phyloP scores from a whole-genome alignment of 2,888 invertebrate genomes.

The Hoplodrina ambigua region DNA sequence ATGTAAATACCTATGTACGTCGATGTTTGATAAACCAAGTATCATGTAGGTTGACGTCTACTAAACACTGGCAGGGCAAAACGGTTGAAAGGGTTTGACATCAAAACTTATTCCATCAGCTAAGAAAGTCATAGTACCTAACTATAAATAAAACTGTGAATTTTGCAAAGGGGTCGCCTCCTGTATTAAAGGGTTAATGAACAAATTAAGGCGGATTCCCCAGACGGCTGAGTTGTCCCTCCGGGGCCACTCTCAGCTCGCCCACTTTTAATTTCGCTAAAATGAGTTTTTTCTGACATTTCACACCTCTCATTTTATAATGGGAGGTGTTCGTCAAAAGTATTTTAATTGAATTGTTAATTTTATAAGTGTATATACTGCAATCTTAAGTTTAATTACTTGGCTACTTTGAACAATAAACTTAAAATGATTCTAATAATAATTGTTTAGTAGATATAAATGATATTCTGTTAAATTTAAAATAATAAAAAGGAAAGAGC shows the following conservation, averaged over 20 bases:
- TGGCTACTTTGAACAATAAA: not conserved
- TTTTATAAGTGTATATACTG: constrained; percentile 4
- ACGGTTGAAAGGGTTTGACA: constrained; percentile 12
- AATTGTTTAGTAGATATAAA: too few relatives aligned
- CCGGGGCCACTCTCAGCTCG: constrained; percentile 38
- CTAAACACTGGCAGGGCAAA: constrained; percentile 1
- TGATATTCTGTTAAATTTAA: not conserved
- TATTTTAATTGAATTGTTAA: constrained; percentile 37
- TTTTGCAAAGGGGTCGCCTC: constrained; percentile 61
- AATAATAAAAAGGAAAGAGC: not conserved
- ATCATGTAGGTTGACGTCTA: not conserved
- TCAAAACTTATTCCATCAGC: constrained; percentile 39
- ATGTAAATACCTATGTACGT: not conserved
- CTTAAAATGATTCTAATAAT: not conserved
- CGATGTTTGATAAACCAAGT: not conserved
- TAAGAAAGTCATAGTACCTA: constrained; percentile 30
- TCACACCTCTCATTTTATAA: constrained; percentile 43
- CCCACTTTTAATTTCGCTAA: constrained; percentile 54
- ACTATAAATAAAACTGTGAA: constrained; percentile 38
- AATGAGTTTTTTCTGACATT: constrained; percentile 52
- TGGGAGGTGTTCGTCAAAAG: constrained; percentile 14
- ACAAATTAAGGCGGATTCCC: constrained; percentile 66
- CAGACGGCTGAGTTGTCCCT: constrained; percentile 55
- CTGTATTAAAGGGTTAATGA: constrained; percentile 66
- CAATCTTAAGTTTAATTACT: not conserved